Conservation (phyloP, 1,140 invertebrate genomes). For the Cherax quadricarinatus region DNA sequence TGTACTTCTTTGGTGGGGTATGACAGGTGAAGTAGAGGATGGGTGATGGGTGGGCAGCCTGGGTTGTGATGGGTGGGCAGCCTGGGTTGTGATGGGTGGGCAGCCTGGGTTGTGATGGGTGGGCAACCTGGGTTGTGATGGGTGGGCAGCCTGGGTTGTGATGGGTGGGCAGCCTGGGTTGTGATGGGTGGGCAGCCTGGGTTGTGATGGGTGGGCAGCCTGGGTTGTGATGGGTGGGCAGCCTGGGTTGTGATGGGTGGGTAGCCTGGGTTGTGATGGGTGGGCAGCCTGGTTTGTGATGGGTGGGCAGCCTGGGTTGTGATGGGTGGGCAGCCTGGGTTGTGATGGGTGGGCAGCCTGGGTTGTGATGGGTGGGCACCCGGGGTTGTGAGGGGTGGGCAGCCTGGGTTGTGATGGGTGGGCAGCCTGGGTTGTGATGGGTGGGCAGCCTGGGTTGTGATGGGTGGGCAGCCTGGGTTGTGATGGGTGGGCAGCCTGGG, state of each 20-base stretch:
- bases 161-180: not conserved
- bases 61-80: not conserved
- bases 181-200: not conserved
- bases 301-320: not conserved
- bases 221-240: not conserved
- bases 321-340: not conserved
- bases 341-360: not conserved
- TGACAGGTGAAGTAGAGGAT: too few species aligned
- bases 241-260: not conserved
- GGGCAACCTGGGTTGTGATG: not conserved
- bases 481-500: not conserved
- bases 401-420: not conserved
- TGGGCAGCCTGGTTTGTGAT: too few species aligned
- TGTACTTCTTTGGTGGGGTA: too few species aligned
- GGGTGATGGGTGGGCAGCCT: not conserved
- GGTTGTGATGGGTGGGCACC: not conserved
- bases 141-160: not conserved
- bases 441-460: not conserved
- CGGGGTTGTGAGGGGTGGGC: too few species aligned
- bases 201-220: not conserved
- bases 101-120: not conserved
- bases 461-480: not conserved
- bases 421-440: not conserved
- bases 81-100: not conserved
- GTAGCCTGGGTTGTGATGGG: not conserved